Evolutionary conservation across 2,797 vertebrate genomes (phyloP), one percentile per base, ranked within the genome.

Genomic region (Scyliorhinus canicula): DNA sequence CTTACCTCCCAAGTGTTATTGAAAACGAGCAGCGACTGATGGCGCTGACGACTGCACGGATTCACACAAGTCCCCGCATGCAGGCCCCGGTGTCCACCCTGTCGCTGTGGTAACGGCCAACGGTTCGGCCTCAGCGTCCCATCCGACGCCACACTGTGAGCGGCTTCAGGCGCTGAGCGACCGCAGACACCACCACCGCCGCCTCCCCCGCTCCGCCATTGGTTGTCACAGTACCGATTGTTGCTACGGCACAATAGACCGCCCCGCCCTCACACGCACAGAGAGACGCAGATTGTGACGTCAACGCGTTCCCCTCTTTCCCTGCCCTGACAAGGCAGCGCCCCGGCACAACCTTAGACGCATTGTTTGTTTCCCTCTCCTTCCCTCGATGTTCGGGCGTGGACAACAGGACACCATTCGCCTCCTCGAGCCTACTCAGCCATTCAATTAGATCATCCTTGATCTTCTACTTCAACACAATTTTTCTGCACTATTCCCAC

Each of bases 171-270:
- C 44, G 50, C 28, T 52, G 2, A 28, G 14, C 44, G 0, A 1
- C 16, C 16, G 7, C 57, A 7, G 16, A 35, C 16, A 0, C 57
- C 35, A 1, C 16, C 16, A 19, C 57, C 21, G 16, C 57, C 16
- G 3, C 57, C 35, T 63, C 5, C 6, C 88, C 35, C 2, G 40
- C 57, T 50, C 93, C 93, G 65, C 93, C 93, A 71, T 52, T 71
- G 65, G 65, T 35, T 71, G 93, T 93, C 93, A 93, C 93, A 71
- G 93, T 71, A 4, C 93, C 93, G 47, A 94, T 71, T 94, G 93
- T 74, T 94, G 67, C 93, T 31, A 94, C 67, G 35, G 47, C 93
- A 60, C 93, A 94, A 74, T 74, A 16, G 8, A 1, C 31, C 67
- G 12, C 47, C 88, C n/a, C 60, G 40, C 19, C 57, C 57, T 4